Base-by-base conservation (phyloP, 2,797 vertebrate species). In the Chaenodraco wilsoni region DNA sequence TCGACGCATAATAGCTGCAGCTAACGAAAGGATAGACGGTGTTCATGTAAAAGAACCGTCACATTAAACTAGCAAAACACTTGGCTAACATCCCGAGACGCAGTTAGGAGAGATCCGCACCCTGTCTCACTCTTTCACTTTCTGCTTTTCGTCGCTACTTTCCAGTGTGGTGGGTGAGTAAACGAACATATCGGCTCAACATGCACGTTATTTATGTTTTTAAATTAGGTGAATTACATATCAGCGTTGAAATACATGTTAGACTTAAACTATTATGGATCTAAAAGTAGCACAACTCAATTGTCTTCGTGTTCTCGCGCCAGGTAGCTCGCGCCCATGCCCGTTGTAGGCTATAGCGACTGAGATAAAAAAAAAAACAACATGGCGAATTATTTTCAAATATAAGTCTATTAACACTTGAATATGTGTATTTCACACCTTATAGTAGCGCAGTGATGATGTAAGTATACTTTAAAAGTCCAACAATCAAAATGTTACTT, bases 71-170 rank as follows among this genome's bases (percentile, higher is more conserved):
- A 1, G 19, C 6, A 2, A 0, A 8, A 0, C 61, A 71, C 6
- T 65, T 45, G 14, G 59, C 11, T 0, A 10, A 2, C 1, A 17
- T 5, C 1, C 58, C 0, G 19, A 2, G 48, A 3, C 16, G 8
- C 9, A 0, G 37, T 66, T 43, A 9, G 23, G 2, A 33, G 0
- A 7, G 10, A 6, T 21, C 0, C 54, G 21, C 33, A 0, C 56
- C 56, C 37, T 8, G 1, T n/a, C 2, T 19, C 10, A 1, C 13
- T 4, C 55, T 83, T 82, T 82, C 73, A 0, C 85, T 84, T 83
- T 83, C 74, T 33, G 9, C 51, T 45, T 69, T 7, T 17, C 0
- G 16, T 69, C 57, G 66, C 80, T 4, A 64, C 76, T 77, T 86
- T 73, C 65, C 76, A 54, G 11, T 0, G n/a, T 4, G 8, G 1